Evolutionary conservation across 2,888 invertebrate species (phyloP).

Genomic region (Nomada lathburiana): DNA sequence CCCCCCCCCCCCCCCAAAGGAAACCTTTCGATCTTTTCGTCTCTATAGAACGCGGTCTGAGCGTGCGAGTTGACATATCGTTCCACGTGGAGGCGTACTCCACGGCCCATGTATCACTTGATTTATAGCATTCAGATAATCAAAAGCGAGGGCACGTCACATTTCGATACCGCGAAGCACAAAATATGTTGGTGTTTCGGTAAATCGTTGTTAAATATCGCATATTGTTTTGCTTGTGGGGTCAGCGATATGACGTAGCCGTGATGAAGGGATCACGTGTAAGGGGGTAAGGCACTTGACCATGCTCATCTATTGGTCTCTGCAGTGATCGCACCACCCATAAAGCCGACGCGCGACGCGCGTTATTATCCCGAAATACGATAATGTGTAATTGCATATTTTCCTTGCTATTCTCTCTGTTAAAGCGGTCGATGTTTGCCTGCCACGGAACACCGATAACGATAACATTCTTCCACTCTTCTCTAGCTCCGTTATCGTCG

Average conservation of each 20-base stretch:
- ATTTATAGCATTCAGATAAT: constrained; percentile 66
- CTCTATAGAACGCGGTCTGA: constrained; percentile 11
- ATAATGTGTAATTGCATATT: constrained; percentile 65
- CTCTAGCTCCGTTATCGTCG: constrained; percentile 51
- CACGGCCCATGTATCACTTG: constrained; percentile 62
- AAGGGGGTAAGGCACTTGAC: constrained; percentile 80
- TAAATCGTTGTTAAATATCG: constrained; percentile 69
- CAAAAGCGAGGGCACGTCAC: constrained; percentile 67
- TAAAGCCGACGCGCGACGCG: constrained; percentile 58
- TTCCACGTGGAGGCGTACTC: constrained; percentile 67
- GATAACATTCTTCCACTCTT: constrained; percentile 63
- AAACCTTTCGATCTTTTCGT: constrained; percentile 22
- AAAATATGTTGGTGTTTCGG: constrained; percentile 67
- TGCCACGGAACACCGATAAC: constrained; percentile 64
- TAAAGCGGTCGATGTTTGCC: constrained; percentile 66
- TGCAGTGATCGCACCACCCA: constrained; percentile 78
- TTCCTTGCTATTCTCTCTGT: constrained; percentile 54
- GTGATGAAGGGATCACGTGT: constrained; percentile 76
- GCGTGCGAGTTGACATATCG: constrained; percentile 44
- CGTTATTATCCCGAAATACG: constrained; percentile 58
- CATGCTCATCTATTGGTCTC: constrained; percentile 74
- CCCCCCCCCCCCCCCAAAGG: no score
- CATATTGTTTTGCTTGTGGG: constrained; percentile 74
- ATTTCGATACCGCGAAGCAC: constrained; percentile 61
- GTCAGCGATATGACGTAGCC: constrained; percentile 77